These are phyloP conservation scores for Clamator glandarius DNA, from an alignment of 2,797 vertebrate species.

Conservation along the genomic window DNA sequence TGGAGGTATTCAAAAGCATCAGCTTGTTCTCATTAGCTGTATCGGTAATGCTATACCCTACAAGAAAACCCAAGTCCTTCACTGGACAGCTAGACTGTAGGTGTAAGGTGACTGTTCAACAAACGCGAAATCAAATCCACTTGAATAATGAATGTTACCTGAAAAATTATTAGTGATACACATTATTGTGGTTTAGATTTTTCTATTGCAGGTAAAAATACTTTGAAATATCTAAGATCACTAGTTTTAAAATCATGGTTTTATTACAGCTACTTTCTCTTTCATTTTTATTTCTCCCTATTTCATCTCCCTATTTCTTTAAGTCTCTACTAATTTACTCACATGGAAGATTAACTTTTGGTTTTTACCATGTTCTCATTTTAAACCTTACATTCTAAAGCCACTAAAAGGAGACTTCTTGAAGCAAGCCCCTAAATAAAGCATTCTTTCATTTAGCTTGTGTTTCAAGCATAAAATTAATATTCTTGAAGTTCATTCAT, in stretches of 20 bases:
- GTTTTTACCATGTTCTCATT: background rate
- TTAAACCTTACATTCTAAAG: background rate
- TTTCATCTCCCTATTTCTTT: background rate
- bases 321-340: background rate
- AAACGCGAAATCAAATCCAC: background rate
- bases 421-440: background rate
- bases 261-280: background rate
- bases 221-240: background rate
- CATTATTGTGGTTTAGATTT: background rate
- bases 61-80: background rate
- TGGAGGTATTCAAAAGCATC: background rate
- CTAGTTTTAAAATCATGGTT: background rate
- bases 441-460: constrained; percentile 42
- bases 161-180: background rate
- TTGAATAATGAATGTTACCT: background rate
- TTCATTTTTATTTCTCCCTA: too few species aligned
- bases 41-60: background rate
- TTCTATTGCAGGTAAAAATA: background rate
- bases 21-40: background rate
- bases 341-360: background rate
- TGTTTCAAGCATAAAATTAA: constrained; percentile 72
- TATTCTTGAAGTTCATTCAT: constrained; percentile 67
- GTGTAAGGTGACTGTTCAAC: background rate
- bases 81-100: background rate
- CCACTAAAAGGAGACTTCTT: background rate